Evolutionary conservation across 2,797 vertebrate genomes (phyloP), one percentile per base, ranked within the genome.

Genomic region (Leucoraja ocellata): DNA sequence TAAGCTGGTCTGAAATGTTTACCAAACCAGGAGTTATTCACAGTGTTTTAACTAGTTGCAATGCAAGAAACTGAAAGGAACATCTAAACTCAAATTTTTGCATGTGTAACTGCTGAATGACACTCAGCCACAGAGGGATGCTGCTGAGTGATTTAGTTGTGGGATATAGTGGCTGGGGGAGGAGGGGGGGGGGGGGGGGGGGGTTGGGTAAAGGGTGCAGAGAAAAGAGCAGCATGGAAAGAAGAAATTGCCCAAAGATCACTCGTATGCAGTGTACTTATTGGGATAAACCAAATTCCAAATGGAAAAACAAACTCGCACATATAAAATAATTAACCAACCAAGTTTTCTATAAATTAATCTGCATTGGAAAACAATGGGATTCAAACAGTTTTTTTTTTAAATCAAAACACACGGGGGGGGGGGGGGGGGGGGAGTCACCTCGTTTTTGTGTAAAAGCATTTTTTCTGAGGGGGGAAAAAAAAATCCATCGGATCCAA

Each of bases 1-100:
- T 73, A 73, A 91, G 39, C 90, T 91, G 90, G 90, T 74, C 68
- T 91, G 68, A 54, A 74, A 54, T 13, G 63, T 74, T 91, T 73
- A 46, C 65, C 63, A 91, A 91, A 91, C 90, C 90, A 74, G 65
- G 68, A 74, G 39, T 91, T 91, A 91, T 91, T 91, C 90, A 91
- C 90, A 91, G 90, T 91, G 90, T 91, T 74, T 88, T 74, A 91
- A 91, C 36, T 74, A 91, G 90, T 68, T 91, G 90, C 90, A 74
- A 91, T 91, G 36, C 73, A 91, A 91, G 16, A 91, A 91, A 91
- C 25, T 91, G 88, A 91, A 91, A 74, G 90, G 32, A 91, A 74
- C 65, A 74, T 21, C 46, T 28, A 25, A 54, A 46, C 68, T 65
- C 32, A 73, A 73, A 36, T 74, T 91, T 23, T 36, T 74, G 68